Conservation (phyloP, 2,113 vertebrate genomes). For the Piaya cayana region DNA sequence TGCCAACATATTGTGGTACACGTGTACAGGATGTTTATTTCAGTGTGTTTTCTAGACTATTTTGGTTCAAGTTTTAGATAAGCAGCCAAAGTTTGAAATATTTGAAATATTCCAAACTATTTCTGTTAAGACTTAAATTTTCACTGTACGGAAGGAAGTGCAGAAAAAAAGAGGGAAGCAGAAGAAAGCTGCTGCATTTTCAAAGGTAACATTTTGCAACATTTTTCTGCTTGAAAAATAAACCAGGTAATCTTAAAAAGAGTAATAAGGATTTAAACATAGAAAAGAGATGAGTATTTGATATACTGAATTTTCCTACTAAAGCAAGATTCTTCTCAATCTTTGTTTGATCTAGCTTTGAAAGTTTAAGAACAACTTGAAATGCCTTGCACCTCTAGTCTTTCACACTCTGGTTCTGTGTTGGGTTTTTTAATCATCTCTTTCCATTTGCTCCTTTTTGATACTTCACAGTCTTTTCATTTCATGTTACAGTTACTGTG, state of each 20-base stretch:
- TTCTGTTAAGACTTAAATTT: not conserved
- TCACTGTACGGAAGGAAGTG: not conserved
- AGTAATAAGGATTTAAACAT: not conserved
- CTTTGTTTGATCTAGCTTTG: not conserved
- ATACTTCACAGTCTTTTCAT: not conserved
- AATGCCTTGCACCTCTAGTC: not conserved
- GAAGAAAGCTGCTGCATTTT: not conserved
- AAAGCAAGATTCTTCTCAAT: not conserved
- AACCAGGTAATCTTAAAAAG: not conserved
- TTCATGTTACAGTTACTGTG: not conserved
- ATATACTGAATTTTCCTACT: not conserved
- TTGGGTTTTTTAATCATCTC: not conserved
- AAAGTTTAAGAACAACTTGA: not conserved
- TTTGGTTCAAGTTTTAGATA: not conserved
- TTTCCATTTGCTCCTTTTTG: not conserved
- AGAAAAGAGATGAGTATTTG: rapidly evolving
- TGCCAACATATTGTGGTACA: too few species aligned
- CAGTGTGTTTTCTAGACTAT: not conserved
- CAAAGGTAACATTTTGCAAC: not conserved
- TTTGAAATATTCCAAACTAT: not conserved
- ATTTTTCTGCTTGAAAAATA: not conserved
- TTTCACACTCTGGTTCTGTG: not conserved
- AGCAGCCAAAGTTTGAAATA: not conserved
- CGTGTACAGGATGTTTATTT: not conserved
- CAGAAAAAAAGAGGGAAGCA: not conserved